Evolutionary conservation across 2,797 vertebrate species (phyloP).

Genomic region (Leptoclinus maculatus): DNA sequence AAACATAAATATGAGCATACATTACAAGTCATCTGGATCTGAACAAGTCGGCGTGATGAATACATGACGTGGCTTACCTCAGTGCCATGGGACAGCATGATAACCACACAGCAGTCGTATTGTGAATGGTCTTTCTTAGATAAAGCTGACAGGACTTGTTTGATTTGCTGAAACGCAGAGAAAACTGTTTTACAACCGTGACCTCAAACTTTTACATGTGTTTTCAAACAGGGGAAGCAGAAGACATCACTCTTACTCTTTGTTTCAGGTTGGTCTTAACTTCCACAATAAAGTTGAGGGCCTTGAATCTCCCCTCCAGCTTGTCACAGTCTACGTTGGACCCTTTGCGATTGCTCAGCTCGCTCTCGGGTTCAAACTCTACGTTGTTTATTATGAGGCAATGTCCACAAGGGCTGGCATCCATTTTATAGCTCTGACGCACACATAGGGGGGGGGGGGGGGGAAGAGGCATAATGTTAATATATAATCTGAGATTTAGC

Average conservation of each 20-base stretch:
- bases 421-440: slow-evolving; percentile 88
- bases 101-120: slow-evolving; percentile 91
- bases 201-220: not conserved
- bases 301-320: slow-evolving; percentile 86
- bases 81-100: slow-evolving; percentile 95
- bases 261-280: slow-evolving; percentile 85
- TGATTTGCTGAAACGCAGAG: slow-evolving; percentile 84
- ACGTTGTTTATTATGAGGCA: slow-evolving; percentile 97
- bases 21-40: not conserved
- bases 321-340: slow-evolving; percentile 89
- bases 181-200: not conserved
- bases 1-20: slow-evolving; percentile 38
- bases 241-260: slow-evolving; percentile 74
- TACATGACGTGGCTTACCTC: slow-evolving; percentile 81
- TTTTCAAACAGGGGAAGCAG: not conserved
- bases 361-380: slow-evolving; percentile 78
- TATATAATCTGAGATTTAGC: not conserved
- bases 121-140: slow-evolving; percentile 84
- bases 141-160: slow-evolving; percentile 79
- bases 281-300: slow-evolving; percentile 84
- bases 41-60: not conserved
- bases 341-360: slow-evolving; percentile 81
- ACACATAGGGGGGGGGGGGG: not conserved
- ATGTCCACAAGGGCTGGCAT: slow-evolving; percentile 85
- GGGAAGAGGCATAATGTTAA: not conserved